Evolutionary conservation across 1,140 invertebrate species (phyloP).

Genomic region (Rhagoletis zephyria): DNA sequence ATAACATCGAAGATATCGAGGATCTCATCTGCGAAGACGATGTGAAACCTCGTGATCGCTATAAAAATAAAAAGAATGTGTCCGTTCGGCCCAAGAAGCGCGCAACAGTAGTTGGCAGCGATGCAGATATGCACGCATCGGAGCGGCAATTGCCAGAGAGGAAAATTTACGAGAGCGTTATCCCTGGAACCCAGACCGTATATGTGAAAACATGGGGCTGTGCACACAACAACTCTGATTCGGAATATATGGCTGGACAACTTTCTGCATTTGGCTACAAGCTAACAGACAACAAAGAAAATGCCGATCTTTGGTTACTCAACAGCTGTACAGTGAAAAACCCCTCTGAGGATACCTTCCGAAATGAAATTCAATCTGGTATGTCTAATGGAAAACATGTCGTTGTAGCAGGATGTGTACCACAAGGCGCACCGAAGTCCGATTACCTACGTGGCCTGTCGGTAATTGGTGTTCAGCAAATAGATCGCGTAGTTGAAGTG

Average conservation of each 20-base stretch:
- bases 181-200: slow-evolving; percentile 91
- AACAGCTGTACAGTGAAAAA: slow-evolving; percentile 99
- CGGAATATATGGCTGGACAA: slow-evolving; percentile 97
- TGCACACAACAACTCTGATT: slow-evolving; percentile 95
- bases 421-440: slow-evolving; percentile 87
- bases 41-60: slow-evolving; percentile 82
- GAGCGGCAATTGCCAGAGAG: slow-evolving; percentile 61
- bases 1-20: slow-evolving; percentile 79
- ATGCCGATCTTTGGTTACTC: slow-evolving; percentile 93
- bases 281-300: slow-evolving; percentile 85
- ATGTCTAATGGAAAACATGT: slow-evolving; percentile 85
- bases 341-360: slow-evolving; percentile 96
- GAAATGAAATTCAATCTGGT: slow-evolving; percentile 91
- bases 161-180: slow-evolving; percentile 76
- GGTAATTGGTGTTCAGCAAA: slow-evolving; percentile 97
- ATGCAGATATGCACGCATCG: slow-evolving; percentile 55
- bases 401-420: slow-evolving; percentile 96
- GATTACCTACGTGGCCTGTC: slow-evolving; percentile 85
- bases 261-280: slow-evolving; percentile 89
- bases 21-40: slow-evolving; percentile 86
- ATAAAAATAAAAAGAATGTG: slow-evolving; percentile 80
- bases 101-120: slow-evolving; percentile 60
- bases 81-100: slow-evolving; percentile 78
- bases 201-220: slow-evolving; percentile 98
- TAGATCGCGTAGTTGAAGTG: slow-evolving; percentile 98